phyloP scores from a whole-genome alignment of 2,797 vertebrate genomes.

The Gadopsis bispinosus region DNA sequence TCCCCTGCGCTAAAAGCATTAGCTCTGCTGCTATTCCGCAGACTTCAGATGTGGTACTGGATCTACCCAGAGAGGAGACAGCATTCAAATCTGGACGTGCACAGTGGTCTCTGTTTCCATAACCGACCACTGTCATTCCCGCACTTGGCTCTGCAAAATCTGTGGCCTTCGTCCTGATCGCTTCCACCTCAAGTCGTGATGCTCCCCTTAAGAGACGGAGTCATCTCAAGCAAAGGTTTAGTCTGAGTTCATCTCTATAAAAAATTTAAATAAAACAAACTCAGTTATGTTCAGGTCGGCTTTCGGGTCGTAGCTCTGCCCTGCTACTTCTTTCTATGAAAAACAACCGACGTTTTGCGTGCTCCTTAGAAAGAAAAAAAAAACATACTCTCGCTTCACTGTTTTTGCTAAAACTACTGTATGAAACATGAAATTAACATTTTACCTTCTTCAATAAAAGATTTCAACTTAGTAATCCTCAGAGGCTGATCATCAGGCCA shows the following conservation, averaged over 20 bases:
- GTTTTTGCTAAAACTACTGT: background rate
- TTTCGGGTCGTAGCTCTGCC: background rate
- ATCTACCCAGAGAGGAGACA: background rate
- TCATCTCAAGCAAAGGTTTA: background rate
- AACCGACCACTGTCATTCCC: background rate
- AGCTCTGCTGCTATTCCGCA: background rate
- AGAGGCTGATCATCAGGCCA: background rate
- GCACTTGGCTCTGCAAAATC: background rate
- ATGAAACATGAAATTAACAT: background rate
- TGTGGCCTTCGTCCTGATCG: background rate
- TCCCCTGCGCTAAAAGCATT: slow-evolving; percentile 4
- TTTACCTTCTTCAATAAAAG: background rate
- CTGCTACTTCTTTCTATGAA: background rate
- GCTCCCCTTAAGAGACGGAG: background rate
- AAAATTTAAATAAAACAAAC: too few relatives aligned
- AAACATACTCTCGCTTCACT: background rate
- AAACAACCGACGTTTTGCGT: background rate
- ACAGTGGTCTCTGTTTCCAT: background rate
- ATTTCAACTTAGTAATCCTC: background rate
- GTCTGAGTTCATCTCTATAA: background rate
- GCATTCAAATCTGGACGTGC: background rate
- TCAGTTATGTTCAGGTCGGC: background rate
- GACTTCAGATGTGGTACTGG: background rate
- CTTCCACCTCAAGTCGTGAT: background rate
- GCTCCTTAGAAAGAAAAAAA: background rate